phyloP scores from a whole-genome alignment of 2,113 vertebrate genomes.

The Lynx canadensis region DNA sequence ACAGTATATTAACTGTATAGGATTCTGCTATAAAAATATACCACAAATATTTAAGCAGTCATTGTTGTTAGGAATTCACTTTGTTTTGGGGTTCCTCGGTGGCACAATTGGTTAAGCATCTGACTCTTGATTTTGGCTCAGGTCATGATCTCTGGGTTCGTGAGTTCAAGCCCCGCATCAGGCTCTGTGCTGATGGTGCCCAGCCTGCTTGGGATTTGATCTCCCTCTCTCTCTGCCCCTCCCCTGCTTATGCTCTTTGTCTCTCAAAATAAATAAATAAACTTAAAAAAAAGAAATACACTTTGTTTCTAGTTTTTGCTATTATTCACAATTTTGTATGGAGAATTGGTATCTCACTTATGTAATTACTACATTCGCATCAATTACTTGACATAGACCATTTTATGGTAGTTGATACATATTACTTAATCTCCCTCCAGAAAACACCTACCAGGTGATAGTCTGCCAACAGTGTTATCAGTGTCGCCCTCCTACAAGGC shows the following conservation, averaged over 20 bases:
- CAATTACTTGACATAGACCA: background rate
- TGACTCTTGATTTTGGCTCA: no score
- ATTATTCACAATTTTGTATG: background rate
- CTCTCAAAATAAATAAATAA: no score
- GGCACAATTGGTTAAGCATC: no score
- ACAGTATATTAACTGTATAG: background rate
- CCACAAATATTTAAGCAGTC: background rate
- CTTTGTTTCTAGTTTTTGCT: slow-evolving; percentile 1
- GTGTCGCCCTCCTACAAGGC: background rate
- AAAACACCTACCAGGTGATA: background rate
- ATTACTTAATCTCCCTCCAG: background rate
- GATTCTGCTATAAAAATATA: background rate
- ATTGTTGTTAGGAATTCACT: background rate
- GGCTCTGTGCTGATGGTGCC: no score
- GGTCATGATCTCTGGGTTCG: no score
- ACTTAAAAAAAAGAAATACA: background rate
- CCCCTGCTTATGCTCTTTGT: no score
- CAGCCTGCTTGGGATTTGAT: no score
- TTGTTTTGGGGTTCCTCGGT: background rate
- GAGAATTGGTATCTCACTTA: background rate
- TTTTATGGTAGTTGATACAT: background rate
- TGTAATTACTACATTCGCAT: background rate
- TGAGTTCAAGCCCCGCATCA: no score
- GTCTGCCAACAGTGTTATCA: background rate
- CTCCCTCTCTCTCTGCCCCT: no score